phyloP scores from a whole-genome alignment of 2,797 vertebrate species.

The Emys orbicularis region DNA sequence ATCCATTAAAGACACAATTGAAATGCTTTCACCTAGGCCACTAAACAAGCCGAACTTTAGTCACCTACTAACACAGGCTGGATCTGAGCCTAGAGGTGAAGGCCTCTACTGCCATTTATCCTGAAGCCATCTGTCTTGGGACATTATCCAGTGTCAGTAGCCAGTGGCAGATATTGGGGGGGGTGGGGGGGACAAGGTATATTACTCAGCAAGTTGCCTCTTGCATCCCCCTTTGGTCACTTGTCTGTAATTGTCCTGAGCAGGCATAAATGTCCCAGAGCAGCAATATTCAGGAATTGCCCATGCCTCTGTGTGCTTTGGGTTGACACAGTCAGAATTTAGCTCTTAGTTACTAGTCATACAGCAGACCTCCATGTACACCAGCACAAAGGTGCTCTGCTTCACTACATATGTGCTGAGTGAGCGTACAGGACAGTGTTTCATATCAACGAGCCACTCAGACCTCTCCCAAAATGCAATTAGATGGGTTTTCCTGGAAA shows the following conservation, averaged over 20 bases:
- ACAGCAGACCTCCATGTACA: background rate
- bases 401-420: background rate
- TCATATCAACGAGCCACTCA: background rate
- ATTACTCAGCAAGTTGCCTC: background rate
- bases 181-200: background rate
- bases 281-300: background rate
- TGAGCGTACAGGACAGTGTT: background rate
- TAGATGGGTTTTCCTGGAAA: background rate
- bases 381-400: background rate
- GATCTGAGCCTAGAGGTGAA: background rate
- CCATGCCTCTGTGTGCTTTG: background rate
- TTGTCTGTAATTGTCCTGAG: background rate
- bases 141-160: background rate
- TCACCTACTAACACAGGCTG: background rate
- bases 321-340: fast-evolving
- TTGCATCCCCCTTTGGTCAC: background rate
- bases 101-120: background rate
- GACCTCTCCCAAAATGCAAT: background rate
- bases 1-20: background rate
- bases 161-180: background rate
- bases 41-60: background rate
- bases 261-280: background rate
- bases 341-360: background rate
- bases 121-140: background rate
- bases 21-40: background rate